A percentile compares a stretch with the other conserved stretches of the same genome.
These are phyloP conservation scores for Phrynosoma platyrhinos DNA, from an alignment of 2,113 vertebrate species.

Conservation along the genomic window DNA sequence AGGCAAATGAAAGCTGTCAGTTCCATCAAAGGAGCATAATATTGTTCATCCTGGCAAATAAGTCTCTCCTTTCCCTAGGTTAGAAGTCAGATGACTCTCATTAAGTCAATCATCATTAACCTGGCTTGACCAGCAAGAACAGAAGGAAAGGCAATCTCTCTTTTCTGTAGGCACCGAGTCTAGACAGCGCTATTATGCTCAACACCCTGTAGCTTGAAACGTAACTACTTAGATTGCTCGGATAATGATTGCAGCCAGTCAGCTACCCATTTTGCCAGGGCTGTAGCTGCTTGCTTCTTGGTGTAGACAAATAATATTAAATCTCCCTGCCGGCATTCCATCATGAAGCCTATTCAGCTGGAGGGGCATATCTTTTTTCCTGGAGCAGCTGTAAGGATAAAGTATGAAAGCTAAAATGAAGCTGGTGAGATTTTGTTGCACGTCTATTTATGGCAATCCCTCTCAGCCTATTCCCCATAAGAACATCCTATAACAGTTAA, in stretches of 20 bases:
- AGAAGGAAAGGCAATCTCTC: conserved; percentile 58
- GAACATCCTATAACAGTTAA: conserved; percentile 36
- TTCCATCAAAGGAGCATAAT: conserved; percentile 55
- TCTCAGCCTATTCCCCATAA: conserved; percentile 8
- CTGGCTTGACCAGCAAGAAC: conserved; percentile 55
- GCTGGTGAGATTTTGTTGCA: conserved; percentile 43
- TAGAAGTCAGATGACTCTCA: conserved; percentile 50
- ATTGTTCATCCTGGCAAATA: conserved; percentile 52
- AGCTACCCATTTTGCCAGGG: conserved; percentile 51
- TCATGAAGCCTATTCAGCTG: conserved; percentile 53
- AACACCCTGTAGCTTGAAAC: conserved; percentile 55
- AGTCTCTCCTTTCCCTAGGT: conserved; percentile 47
- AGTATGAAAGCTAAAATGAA: conserved; percentile 37
- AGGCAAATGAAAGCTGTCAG: conserved; percentile 53
- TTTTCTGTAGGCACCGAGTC: conserved; percentile 54
- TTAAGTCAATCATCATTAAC: conserved; percentile 63
- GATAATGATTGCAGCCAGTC: conserved; percentile 57
- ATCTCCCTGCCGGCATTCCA: conserved; percentile 59
- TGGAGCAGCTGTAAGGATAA: conserved; percentile 52
- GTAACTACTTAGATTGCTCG: conserved; percentile 65
- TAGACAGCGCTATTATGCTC: conserved; percentile 62
- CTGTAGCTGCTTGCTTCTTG: conserved; percentile 62
- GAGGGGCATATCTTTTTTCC: conserved; percentile 57
- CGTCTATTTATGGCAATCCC: conserved; percentile 53
- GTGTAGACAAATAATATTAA: conserved; percentile 64